Base-by-base conservation (phyloP, 2,888 invertebrate species). In the Pachliopta kotzebuea region DNA sequence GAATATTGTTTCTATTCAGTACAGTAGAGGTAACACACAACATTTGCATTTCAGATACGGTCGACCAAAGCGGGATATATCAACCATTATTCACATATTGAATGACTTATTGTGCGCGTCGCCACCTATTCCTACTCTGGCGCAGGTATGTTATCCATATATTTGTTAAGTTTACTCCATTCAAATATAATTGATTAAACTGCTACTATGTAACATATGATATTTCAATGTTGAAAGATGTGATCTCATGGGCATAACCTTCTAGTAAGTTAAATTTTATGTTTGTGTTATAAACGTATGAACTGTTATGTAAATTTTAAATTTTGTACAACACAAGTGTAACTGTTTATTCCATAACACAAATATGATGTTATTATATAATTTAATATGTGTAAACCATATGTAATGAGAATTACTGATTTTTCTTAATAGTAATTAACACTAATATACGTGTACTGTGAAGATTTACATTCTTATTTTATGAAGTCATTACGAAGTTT, bases 61-160 rank as follows among this genome's bases (percentile, higher is more conserved):
- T 17, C 94, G 97, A 73, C 98, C 98, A 59, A 96, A 98, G 81
- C 94, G 98, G 69, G 98, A 98, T 86, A 98, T 98, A 76, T 97
- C 97, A 65, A 98, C 98, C 56, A 98, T 98, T 71, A 97, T 98
- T 73, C 98, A 98, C 86, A 98, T 98, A 85, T 91, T 98, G 72
- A 98, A 98, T 86, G 98, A 98, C 89, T 93, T 98, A 76, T 92
- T 98, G 69, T 97, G 98, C 84, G 98, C 98, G 31, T 95, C 97
- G 61, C 96, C 95, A 6, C 94, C 95, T 67, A 92, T 94, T 53
- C 90, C 94, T 45, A 88, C 93, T 23, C 86, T 93, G 54, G 84
- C 93, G 68, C 90, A 92, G 83, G 94, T 94, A 71, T 62, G 62
- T 54, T 31, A 64, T 17, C n/a, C 18, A 4, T 50, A 18, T 6